Base-by-base conservation (phyloP, 2,113 vertebrate genomes). In the Zeus faber region DNA sequence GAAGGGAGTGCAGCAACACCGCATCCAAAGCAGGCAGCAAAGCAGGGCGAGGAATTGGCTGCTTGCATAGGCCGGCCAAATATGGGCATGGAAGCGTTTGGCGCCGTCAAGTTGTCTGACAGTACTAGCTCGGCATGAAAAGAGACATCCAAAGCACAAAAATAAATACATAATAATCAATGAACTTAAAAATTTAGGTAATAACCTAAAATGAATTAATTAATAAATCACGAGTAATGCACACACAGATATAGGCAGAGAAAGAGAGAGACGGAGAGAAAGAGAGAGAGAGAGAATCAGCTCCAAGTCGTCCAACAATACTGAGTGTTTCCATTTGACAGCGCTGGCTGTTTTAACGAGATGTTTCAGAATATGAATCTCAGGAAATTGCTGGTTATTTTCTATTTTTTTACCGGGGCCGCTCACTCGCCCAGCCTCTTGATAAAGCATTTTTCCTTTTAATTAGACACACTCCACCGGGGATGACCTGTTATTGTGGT, bases 381-480 rank as follows among this genome's bases (percentile, higher is more conserved):
- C 64, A 58, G 71, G 72, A 86, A 85, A 86, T 78, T 67, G 75
- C 66, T 13, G 54, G 79, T 65, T 73, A 69, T 83, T 85, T 84
- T n/a, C n/a, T n/a, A n/a, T n/a, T n/a, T 57, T 80, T 85, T 75
- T 76, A 64, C 63, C 27, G 17, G 22, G 6, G 50, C 72, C 48
- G 58, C 67, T 76, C 63, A 59, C 74, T 74, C 35, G 58, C 62
- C 43, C 44, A 39, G 16, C 58, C 79, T 85, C 75, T 82, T 64
- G 74, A 84, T 83, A 77, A 87, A 85, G 76, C 74, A 81, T 88
- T 85, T 85, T 73, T n/a, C n/a, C 65, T 83, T 89, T 88, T 87
- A 90, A 89, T 89, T 86, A 89, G 80, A 76, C 66, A 62, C 85
- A 79, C 76, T 85, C 74, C 81, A 77, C 48, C 70, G 60, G 54